Base-by-base conservation (phyloP, 2,888 invertebrate species). In the Itoplectis maculator region DNA sequence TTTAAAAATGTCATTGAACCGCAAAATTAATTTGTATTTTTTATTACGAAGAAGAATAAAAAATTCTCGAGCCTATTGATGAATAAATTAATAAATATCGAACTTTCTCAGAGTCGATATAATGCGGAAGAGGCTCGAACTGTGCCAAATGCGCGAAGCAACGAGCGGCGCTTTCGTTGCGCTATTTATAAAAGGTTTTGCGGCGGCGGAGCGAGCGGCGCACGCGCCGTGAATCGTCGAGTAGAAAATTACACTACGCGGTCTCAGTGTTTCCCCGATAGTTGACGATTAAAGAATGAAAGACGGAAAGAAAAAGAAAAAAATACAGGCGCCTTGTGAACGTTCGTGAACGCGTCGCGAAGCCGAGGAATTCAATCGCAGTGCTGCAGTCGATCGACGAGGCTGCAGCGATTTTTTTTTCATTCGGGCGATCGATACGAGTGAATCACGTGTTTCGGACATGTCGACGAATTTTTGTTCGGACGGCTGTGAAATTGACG, bases 171-270 rank as follows among this genome's bases (percentile, higher is more conserved):
- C 78, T 59, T 81, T 69, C 59, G 59, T 76, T n/a, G 63, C 35
- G 81, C 80, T 84, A 83, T 83, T 81, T 84, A 84, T 84, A 84
- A 79, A 37, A 42, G 15, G 35, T 61, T n/a, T n/a, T 61, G 61
- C 15, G 37, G 18, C 23, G 15, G 54, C 54, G 40, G 77, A 73
- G 72, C 56, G 49, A 18, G 56, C 76, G 15, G 84, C 84, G 85
- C 85, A 84, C 83, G 85, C 84, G 85, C 80, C 40, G 35, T 68
- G 82, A 82, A 82, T 85, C 76, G 81, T 79, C 82, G 78, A 85
- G 82, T 83, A 84, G 70, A 68, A 84, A 84, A 84, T 85, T 66
- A 83, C 79, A 69, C 73, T 79, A 61, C 79, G 73, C 79, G 54
- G 78, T 70, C n/a, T n/a, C 47, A 66, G 82, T 65, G 49, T 59